phyloP scores from a whole-genome alignment of 2,113 vertebrate genomes.

The Larimichthys polyactis region DNA sequence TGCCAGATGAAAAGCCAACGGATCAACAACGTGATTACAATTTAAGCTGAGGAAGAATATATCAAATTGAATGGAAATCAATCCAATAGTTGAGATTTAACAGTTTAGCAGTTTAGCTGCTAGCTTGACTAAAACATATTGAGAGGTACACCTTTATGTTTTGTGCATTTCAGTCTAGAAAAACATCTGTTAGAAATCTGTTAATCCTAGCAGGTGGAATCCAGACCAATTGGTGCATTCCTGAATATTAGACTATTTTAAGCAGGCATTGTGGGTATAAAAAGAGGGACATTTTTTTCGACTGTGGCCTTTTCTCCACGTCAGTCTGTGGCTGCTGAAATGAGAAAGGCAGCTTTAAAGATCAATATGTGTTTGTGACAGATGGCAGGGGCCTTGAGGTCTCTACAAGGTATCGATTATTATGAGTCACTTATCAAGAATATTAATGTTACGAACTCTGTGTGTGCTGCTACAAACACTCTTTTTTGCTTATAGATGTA shows the following conservation, averaged over 20 bases:
- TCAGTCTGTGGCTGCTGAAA: constrained; percentile 2
- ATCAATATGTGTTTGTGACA: constrained; percentile 59
- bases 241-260: background rate
- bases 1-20: background rate
- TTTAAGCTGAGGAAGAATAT: no score
- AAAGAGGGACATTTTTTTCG: background rate
- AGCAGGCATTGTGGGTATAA: background rate
- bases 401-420: constrained; percentile 40
- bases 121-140: background rate
- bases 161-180: background rate
- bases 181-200: background rate
- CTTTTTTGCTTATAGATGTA: background rate
- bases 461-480: background rate
- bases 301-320: constrained; percentile 2
- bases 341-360: constrained; percentile 20
- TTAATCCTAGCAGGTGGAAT: background rate
- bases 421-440: constrained; percentile 32
- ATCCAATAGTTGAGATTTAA: background rate
- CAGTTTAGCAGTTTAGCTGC: background rate
- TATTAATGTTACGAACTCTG: constrained; percentile 22
- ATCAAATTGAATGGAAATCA: background rate
- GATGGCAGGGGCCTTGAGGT: constrained; percentile 21
- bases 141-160: background rate
- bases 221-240: background rate
- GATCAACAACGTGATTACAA: background rate